phyloP scores from a whole-genome alignment of 1,140 invertebrate species.

The Eumaeus atala region DNA sequence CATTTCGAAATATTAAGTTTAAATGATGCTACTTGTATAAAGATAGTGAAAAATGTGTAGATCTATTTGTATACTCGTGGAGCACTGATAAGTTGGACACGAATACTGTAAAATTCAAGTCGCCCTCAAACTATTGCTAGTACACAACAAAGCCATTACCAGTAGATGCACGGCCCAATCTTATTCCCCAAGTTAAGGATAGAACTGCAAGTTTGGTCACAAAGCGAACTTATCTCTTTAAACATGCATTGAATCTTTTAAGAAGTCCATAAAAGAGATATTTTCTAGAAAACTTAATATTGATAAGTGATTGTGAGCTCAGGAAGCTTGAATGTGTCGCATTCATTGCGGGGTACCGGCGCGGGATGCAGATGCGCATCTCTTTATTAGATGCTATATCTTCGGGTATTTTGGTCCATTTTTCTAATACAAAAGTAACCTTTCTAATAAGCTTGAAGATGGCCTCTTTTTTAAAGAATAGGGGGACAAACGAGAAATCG shows the following conservation, averaged over 20 bases:
- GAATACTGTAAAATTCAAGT: constrained; percentile 35
- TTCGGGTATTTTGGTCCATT: constrained; percentile 7
- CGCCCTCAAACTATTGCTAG: constrained; percentile 36
- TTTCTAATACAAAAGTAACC: neutral
- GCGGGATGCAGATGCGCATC: constrained; percentile 1
- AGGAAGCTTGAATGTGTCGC: neutral
- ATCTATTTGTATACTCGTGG: constrained; percentile 29
- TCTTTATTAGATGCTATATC: constrained; percentile 4
- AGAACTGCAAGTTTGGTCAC: constrained; percentile 29
- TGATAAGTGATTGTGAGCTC: constrained; percentile 16
- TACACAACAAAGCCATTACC: constrained; percentile 54
- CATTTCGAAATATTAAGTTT: no score
- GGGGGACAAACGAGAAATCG: no score
- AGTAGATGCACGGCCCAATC: constrained; percentile 34
- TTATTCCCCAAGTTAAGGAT: constrained; percentile 47
- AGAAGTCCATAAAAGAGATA: constrained; percentile 4
- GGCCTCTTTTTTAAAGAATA: neutral
- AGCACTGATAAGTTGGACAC: constrained; percentile 31
- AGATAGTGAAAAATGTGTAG: neutral
- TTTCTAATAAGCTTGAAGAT: neutral
- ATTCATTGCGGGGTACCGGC: constrained; percentile 8
- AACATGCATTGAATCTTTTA: constrained; percentile 13
- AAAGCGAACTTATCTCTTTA: constrained; percentile 13
- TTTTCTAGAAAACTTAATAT: constrained; percentile 9
- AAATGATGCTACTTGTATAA: no score